A percentile compares a stretch with the other conserved stretches of the same genome.
phyloP scores from a whole-genome alignment of 64 coral and sea anemone genomes.

The Platygyra sinensis region DNA sequence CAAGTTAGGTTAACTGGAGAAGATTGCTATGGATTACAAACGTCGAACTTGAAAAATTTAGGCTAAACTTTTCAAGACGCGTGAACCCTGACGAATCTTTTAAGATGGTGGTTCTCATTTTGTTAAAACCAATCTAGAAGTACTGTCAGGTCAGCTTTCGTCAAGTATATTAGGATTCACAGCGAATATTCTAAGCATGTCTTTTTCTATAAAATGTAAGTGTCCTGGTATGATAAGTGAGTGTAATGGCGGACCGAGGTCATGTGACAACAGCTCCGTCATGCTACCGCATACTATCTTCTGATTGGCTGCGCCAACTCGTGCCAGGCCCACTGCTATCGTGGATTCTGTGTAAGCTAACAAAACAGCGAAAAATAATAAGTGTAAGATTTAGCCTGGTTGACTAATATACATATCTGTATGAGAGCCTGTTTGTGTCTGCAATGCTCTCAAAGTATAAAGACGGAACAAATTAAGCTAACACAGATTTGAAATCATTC shows the following conservation, averaged over 20 bases:
- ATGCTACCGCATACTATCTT: constrained; percentile 78
- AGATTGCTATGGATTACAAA: no score
- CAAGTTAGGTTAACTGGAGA: no score
- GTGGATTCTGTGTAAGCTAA: constrained; percentile 82
- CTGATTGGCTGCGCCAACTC: constrained; percentile 83
- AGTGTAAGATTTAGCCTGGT: not conserved
- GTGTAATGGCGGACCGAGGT: constrained; percentile 85
- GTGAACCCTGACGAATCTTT: no score
- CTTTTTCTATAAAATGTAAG: constrained; percentile 92
- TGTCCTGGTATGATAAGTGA: constrained; percentile 90
- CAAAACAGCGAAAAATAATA: not conserved
- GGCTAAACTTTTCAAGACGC: no score
- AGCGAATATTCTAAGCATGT: constrained; percentile 92
- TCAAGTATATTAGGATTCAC: constrained; percentile 11
- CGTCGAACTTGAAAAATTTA: no score
- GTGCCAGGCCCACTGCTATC: constrained; percentile 84
- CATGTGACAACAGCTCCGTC: constrained; percentile 66
- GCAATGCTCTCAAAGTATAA: no score
- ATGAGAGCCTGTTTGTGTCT: no score
- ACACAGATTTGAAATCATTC: no score
- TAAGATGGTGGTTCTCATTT: no score
- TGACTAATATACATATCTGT: no score
- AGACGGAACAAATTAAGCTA: no score
- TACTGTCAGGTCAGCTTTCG: not conserved
- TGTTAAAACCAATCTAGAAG: no score